These are phyloP conservation scores for Sialia sialis DNA, from an alignment of 2,113 vertebrate genomes.

Conservation along the genomic window DNA sequence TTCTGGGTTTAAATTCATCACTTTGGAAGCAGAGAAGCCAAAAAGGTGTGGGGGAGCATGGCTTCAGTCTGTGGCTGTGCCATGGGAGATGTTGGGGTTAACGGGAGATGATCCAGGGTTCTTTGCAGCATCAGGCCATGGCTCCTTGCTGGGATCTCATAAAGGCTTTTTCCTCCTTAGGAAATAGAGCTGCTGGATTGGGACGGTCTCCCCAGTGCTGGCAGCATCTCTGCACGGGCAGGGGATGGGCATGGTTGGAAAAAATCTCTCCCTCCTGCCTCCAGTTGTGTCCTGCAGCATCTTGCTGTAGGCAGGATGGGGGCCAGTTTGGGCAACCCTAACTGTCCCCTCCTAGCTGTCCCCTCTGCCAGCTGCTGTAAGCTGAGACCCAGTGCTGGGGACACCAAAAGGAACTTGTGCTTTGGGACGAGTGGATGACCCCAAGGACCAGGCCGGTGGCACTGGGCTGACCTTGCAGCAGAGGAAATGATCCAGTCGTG, in stretches of 20 bases:
- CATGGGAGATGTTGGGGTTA: not conserved
- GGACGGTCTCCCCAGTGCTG: not conserved
- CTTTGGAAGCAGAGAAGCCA: not conserved
- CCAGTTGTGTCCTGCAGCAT: not conserved
- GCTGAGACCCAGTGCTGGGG: not conserved
- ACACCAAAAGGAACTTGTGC: not conserved
- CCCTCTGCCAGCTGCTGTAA: not conserved
- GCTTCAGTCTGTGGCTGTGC: not conserved
- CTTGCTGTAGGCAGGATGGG: not conserved
- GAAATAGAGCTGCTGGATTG: slow-evolving; percentile 19
- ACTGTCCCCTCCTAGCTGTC: not conserved
- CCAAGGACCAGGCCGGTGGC: not conserved
- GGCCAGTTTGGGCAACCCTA: not conserved
- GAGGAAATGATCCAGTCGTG: not conserved
- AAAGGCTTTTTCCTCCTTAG: slow-evolving; percentile 55
- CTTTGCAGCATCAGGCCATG: not conserved
- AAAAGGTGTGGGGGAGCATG: rapidly evolving
- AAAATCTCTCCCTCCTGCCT: not conserved
- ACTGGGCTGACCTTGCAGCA: not conserved
- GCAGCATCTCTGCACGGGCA: not conserved
- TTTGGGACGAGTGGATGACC: not conserved
- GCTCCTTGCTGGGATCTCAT: slow-evolving; percentile 21
- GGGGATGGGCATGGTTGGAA: not conserved
- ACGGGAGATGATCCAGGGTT: not conserved
- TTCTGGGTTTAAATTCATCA: not conserved